Percentiles rank a stretch among this genome's conserved stretches.
phyloP scores from a whole-genome alignment of 1,140 invertebrate genomes.

The Drosophila kohkoa region DNA sequence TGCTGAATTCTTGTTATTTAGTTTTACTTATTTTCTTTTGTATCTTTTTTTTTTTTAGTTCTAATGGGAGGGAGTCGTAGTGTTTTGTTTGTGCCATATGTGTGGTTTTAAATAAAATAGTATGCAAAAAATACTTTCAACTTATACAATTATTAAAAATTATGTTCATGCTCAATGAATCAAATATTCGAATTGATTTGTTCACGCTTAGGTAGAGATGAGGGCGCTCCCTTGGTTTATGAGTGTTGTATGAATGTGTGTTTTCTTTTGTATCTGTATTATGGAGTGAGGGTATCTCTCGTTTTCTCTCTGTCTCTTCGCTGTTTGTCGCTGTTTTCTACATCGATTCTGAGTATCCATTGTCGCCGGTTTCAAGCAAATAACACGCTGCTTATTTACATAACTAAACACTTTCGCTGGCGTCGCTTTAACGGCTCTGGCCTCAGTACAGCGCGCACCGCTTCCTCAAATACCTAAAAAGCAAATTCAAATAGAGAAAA shows the following conservation, averaged over 20 bases:
- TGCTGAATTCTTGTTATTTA: conserved; percentile 48
- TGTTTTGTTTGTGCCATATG: conserved; percentile 40
- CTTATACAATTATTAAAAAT: conserved; percentile 59
- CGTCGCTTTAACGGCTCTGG: conserved; percentile 96
- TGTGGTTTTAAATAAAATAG: conserved; percentile 30
- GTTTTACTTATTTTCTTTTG: neutral
- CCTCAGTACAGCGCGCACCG: conserved; percentile 96
- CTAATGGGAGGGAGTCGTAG: conserved; percentile 68
- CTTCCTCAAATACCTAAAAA: conserved; percentile 97
- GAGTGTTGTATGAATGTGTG: conserved; percentile 32
- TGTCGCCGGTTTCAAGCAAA: conserved; percentile 44
- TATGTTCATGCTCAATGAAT: conserved; percentile 60
- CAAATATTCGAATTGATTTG: conserved; percentile 49
- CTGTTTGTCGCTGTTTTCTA: conserved; percentile 2
- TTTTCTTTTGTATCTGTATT: conserved; percentile 6
- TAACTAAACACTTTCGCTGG: conserved; percentile 95
- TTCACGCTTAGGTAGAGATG: conserved; percentile 57
- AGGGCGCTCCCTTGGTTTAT: conserved; percentile 49
- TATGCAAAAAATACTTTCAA: conserved; percentile 45
- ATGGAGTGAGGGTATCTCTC: conserved; percentile 9
- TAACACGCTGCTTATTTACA: conserved; percentile 87
- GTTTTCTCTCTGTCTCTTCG: conserved; percentile 8
- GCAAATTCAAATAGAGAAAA: conserved; percentile 26
- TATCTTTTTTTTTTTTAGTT: conserved; percentile 18
- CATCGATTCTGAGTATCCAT: conserved; percentile 60